Conservation (phyloP, 2,113 vertebrate species). For the Labeo catla region DNA sequence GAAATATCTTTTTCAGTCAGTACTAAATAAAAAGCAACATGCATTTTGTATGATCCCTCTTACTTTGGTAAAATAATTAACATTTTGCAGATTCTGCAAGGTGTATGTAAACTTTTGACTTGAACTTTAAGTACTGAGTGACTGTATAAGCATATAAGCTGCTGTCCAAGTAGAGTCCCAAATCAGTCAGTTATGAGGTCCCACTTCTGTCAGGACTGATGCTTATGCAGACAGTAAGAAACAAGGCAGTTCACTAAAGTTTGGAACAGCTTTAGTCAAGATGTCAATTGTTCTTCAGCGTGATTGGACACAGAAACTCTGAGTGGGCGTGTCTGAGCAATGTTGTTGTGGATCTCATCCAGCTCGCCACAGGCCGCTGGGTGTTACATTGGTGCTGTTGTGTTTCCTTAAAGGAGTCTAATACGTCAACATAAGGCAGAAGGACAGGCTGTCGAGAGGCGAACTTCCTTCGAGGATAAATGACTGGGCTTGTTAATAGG, state of each 20-base stretch:
- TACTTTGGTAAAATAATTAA: too few relatives aligned
- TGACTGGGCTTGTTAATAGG: constrained; percentile 32
- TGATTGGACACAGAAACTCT: background rate
- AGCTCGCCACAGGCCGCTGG: background rate
- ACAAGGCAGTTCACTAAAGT: background rate
- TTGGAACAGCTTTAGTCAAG: background rate
- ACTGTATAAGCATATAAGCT: background rate
- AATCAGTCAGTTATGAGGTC: background rate
- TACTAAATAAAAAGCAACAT: too few relatives aligned
- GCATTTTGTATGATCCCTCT: too few relatives aligned
- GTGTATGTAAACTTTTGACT: too few relatives aligned
- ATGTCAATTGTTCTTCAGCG: background rate
- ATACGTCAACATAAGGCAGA: constrained; percentile 42
- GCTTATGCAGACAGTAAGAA: background rate
- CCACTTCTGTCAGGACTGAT: background rate
- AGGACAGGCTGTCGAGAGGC: constrained; percentile 25
- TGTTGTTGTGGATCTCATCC: background rate
- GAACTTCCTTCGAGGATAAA: constrained; percentile 28
- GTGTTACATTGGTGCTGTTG: background rate
- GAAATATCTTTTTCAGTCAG: too few relatives aligned
- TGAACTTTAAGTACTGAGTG: background rate
- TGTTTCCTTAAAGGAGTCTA: constrained; percentile 7
- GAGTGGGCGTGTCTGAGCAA: background rate
- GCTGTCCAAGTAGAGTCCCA: background rate
- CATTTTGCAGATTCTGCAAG: too few relatives aligned